phyloP scores from a whole-genome alignment of 2,888 invertebrate genomes.

The Microctonus brassicae region DNA sequence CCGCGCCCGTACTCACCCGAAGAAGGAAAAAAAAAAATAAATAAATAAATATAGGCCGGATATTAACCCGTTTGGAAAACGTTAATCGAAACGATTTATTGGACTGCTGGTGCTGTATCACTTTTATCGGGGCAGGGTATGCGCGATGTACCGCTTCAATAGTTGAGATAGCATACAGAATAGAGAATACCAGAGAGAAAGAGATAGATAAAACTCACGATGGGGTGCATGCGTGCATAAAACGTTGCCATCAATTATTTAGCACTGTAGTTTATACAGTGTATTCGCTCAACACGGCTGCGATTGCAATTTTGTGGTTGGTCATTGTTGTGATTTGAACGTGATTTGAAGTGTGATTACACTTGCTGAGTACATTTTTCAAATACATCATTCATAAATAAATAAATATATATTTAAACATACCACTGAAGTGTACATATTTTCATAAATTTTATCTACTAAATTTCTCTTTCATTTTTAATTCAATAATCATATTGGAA shows the following conservation, averaged over 20 bases:
- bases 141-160: not conserved
- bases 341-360: not conserved
- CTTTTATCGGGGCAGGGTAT: constrained; percentile 21
- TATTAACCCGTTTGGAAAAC: constrained; percentile 37
- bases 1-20: not conserved
- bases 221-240: not conserved
- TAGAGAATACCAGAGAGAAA: not conserved
- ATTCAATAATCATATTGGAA: too few species aligned
- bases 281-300: not conserved
- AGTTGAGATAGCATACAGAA: not conserved
- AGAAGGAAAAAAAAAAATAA: not conserved
- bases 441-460: too few species aligned
- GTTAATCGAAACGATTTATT: constrained; percentile 38
- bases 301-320: not conserved
- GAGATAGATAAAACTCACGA: not conserved
- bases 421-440: too few species aligned
- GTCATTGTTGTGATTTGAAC: not conserved
- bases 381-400: too few species aligned
- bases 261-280: not conserved
- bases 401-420: not conserved
- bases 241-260: not conserved
- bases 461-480: too few species aligned
- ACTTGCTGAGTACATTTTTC: not conserved
- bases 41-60: constrained; percentile 30
- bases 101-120: constrained; percentile 28